These are phyloP conservation scores for Chlorospingus semifuscus DNA, from an alignment of 2,797 vertebrate species.

Conservation along the genomic window DNA sequence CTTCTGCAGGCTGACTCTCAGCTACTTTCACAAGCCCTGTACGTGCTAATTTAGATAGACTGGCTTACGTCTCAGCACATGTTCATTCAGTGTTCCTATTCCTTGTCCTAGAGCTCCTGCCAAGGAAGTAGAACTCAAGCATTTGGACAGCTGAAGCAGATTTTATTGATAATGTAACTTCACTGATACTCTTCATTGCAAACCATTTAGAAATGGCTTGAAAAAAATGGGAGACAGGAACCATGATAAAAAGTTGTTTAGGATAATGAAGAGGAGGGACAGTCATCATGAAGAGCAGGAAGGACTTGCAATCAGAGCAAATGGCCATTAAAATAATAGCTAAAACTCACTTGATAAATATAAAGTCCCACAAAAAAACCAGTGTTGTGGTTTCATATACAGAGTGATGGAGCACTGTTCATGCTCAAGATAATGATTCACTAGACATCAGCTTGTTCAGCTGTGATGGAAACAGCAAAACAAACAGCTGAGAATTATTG, in stretches of 20 bases:
- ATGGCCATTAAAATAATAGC: not conserved
- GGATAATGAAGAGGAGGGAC: not conserved
- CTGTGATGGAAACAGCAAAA: not conserved
- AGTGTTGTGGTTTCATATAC: not conserved
- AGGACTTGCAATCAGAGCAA: not conserved
- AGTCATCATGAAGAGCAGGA: not conserved
- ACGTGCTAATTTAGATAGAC: conserved; percentile 3
- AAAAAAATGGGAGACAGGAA: not conserved
- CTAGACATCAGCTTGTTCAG: not conserved
- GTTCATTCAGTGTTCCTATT: conserved; percentile 30
- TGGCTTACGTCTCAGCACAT: conserved; percentile 9
- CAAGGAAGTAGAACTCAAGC: conserved; percentile 14
- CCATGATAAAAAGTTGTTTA: not conserved
- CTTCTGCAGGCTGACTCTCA: not conserved
- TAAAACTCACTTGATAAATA: not conserved
- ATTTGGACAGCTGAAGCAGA: not conserved
- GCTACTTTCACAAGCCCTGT: not conserved
- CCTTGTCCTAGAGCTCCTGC: conserved; percentile 45
- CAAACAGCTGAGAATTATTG: not conserved
- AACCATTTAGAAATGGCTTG: not conserved
- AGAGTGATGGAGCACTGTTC: not conserved
- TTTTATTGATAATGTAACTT: not conserved
- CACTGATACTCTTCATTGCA: not conserved
- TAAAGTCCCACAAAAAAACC: not conserved
- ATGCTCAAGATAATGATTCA: not conserved